These are phyloP conservation scores for Cyanoliseus patagonus DNA, from an alignment of 2,113 vertebrate genomes.

Conservation along the genomic window DNA sequence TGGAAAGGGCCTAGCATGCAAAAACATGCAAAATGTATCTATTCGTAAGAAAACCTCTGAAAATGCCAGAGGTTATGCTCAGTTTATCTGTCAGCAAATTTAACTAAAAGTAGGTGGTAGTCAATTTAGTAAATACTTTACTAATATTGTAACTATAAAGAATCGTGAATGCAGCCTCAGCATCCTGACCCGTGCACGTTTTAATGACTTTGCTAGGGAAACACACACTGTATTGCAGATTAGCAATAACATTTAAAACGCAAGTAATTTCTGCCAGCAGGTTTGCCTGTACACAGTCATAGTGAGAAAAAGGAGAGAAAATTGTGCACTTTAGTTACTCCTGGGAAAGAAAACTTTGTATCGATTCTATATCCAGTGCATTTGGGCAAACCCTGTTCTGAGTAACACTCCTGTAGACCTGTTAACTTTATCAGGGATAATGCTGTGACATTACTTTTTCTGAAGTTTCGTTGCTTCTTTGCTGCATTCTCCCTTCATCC, in stretches of 20 bases:
- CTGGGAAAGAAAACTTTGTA: constrained; percentile 6
- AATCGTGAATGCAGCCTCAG: constrained; percentile 1
- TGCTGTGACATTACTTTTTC: not conserved
- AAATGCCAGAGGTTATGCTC: constrained; percentile 65
- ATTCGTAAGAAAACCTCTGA: constrained; percentile 61
- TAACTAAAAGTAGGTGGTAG: constrained; percentile 60
- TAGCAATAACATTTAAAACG: constrained; percentile 34
- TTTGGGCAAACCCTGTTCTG: not conserved
- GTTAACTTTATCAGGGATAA: not conserved
- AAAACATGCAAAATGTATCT: constrained; percentile 41
- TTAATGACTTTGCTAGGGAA: not conserved
- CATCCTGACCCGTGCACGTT: not conserved
- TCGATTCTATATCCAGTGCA: not conserved
- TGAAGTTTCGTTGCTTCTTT: not conserved
- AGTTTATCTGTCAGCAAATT: constrained; percentile 68
- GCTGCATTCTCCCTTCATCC: not conserved
- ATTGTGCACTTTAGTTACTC: constrained; percentile 4
- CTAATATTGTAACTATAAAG: constrained; percentile 47
- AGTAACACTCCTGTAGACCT: not conserved
- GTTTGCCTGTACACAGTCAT: constrained; percentile 39
- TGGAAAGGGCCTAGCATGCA: constrained; percentile 59
- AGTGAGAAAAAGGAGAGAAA: constrained; percentile 38
- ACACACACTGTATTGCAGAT: not conserved
- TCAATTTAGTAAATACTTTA: constrained; percentile 67
- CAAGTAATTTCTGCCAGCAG: constrained; percentile 40